Percentiles rank a stretch among this genome's conserved stretches.
phyloP scores from a whole-genome alignment of 2,797 vertebrate genomes.

The Scomberomorus guttatus region DNA sequence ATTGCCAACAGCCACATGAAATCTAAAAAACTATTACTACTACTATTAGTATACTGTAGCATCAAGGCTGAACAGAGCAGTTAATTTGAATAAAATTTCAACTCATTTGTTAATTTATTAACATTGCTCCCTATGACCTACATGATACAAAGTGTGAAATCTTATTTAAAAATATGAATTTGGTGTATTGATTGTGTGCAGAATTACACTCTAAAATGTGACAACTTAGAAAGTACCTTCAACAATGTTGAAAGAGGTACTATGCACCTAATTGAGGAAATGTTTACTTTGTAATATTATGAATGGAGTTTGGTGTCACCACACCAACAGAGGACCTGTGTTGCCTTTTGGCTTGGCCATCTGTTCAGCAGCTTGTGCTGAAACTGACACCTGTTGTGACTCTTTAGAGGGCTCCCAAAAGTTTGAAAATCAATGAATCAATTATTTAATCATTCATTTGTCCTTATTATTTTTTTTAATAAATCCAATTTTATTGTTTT shows the following conservation, averaged over 20 bases:
- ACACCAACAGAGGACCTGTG: no score
- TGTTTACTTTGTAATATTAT: not conserved
- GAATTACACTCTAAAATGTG: accelerated
- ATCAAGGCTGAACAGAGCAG: no score
- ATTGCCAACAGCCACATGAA: accelerated
- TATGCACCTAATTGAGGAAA: accelerated
- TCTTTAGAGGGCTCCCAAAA: no score
- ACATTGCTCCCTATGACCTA: no score
- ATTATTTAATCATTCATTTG: no score
- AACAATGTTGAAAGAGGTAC: accelerated
- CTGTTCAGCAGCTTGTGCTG: slow-evolving; percentile 20
- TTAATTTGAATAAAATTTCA: no score
- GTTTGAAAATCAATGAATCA: not conserved
- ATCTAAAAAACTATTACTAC: no score
- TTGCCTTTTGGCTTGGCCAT: not conserved
- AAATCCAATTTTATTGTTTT: not conserved
- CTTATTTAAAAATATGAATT: not conserved
- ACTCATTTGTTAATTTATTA: no score
- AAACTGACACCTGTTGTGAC: slow-evolving; percentile 26
- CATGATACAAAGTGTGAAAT: not conserved
- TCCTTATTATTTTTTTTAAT: not conserved
- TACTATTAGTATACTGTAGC: not conserved
- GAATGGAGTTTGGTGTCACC: not conserved
- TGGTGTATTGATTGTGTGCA: not conserved
- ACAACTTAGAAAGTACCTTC: accelerated